phyloP scores from a whole-genome alignment of 2,113 vertebrate species.

The Trematomus loennbergii region DNA sequence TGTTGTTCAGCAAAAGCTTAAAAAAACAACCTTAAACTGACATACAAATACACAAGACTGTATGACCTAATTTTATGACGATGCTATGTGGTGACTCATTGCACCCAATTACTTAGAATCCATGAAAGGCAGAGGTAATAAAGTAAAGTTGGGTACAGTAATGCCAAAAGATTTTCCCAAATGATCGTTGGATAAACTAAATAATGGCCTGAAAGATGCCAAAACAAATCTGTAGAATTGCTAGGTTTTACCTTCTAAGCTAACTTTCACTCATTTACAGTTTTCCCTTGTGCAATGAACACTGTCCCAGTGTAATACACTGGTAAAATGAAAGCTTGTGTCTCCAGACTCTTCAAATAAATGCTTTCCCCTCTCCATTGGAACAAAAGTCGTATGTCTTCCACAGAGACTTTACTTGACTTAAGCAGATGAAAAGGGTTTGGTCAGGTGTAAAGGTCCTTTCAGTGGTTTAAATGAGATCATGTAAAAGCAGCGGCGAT shows the following conservation, averaged over 20 bases:
- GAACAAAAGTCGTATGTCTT: not conserved
- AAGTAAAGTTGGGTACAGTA: not conserved
- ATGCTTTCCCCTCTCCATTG: not conserved
- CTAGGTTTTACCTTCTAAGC: too few relatives aligned
- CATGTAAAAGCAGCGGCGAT: constrained; percentile 21
- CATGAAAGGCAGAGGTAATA: not conserved
- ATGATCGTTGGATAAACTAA: not conserved
- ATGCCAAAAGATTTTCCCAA: not conserved
- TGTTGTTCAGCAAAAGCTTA: not conserved
- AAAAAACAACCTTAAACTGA: not conserved
- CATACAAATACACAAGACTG: not conserved
- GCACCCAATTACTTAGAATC: not conserved
- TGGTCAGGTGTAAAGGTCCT: constrained; percentile 16
- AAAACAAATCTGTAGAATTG: not conserved
- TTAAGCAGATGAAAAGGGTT: constrained; percentile 20
- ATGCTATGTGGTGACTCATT: not conserved
- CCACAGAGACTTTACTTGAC: not conserved
- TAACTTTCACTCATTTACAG: not conserved
- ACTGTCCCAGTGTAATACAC: not conserved
- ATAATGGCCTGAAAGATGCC: not conserved
- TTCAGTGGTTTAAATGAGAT: constrained; percentile 43
- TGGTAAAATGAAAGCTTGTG: not conserved
- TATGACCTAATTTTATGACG: not conserved
- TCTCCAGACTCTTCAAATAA: not conserved
- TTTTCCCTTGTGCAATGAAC: not conserved